Evolutionary conservation across 2,797 vertebrate genomes (phyloP), one percentile per base, ranked within the genome.

Genomic region (Sphenopsis melanotis): DNA sequence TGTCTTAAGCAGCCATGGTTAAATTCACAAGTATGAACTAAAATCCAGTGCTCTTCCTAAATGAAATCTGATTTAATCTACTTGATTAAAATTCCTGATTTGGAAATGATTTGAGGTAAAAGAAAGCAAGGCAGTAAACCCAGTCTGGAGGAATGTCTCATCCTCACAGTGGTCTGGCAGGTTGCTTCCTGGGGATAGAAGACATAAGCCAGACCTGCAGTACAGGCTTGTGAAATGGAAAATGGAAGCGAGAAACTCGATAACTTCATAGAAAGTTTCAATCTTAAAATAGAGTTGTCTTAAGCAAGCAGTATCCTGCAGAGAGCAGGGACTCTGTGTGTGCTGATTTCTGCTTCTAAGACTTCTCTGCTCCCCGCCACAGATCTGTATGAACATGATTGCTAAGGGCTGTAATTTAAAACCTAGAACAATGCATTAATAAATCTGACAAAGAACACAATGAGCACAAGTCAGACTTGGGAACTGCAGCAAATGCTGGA

Each of bases 381-480:
- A 18, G 78, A 91, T 77, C 72, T 87, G 80, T 36, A 78, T 21
- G 88, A 79, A 36, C 93, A 68, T 0, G 27, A 77, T 64, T 47
- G 24, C 71, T 53, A 26, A 36, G 27, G 76, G 64, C 83, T 91
- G 82, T 65, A 86, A 88, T 86, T 90, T 91, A 77, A 77, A 92
- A 85, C 76, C 64, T 65, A n/a, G 87, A 95, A 92, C 94, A 96
- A 96, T 89, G 61, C 69, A 41, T 91, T 95, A 83, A 89, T 94
- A 95, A 86, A 94, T 89, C 90, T 94, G 91, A 90, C 86, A 89
- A 96, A 87, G 87, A 95, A 66, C 41, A 89, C 89, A 83, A 69
- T 77, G 85, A 93, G 61, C 49, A 18, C 86, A 91, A 94, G 71
- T 69, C 89, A 89, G 64, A 61, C 78, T 96, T 85, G 53, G 76